phyloP scores from a whole-genome alignment of 2,797 vertebrate genomes.

The Gobio occitaniae region DNA sequence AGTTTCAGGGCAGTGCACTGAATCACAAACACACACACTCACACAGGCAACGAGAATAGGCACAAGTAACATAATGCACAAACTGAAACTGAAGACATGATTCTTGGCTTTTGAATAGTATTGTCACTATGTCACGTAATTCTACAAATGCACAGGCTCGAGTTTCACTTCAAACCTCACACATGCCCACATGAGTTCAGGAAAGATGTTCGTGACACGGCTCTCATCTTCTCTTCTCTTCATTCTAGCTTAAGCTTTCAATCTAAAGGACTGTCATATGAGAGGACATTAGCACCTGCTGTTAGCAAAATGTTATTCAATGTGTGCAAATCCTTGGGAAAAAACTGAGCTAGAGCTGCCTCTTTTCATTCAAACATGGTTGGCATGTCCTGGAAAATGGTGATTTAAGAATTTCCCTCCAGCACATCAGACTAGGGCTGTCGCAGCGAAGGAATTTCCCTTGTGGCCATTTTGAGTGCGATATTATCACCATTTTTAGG shows the following conservation, averaged over 20 bases:
- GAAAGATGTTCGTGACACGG: not conserved
- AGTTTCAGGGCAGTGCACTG: slow-evolving; percentile 9
- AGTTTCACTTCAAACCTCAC: slow-evolving; percentile 23
- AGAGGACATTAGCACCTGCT: slow-evolving; percentile 28
- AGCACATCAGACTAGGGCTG: not conserved
- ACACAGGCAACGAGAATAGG: slow-evolving; percentile 19
- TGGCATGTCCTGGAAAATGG: not conserved
- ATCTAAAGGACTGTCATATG: not conserved
- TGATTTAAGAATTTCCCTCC: slow-evolving; percentile 11
- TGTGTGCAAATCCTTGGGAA: slow-evolving; percentile 1
- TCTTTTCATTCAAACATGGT: not conserved
- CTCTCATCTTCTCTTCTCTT: slow-evolving; percentile 21
- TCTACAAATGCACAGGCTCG: not conserved
- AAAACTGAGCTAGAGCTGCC: not conserved
- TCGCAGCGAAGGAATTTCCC: too few relatives aligned
- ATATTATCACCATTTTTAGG: too few relatives aligned
- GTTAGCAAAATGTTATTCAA: slow-evolving; percentile 2
- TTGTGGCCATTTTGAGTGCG: too few relatives aligned
- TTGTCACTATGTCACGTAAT: slow-evolving; percentile 5
- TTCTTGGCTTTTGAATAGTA: slow-evolving; percentile 10
- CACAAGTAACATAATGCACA: slow-evolving; percentile 17
- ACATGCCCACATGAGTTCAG: not conserved
- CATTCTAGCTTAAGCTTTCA: slow-evolving; percentile 13
- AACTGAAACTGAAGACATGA: slow-evolving; percentile 16
- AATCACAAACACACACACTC: slow-evolving; percentile 31